Evolutionary conservation across 1,140 invertebrate species (phyloP), one percentile per base, ranked within the genome.

Genomic region (Helicoverpa armigera): DNA sequence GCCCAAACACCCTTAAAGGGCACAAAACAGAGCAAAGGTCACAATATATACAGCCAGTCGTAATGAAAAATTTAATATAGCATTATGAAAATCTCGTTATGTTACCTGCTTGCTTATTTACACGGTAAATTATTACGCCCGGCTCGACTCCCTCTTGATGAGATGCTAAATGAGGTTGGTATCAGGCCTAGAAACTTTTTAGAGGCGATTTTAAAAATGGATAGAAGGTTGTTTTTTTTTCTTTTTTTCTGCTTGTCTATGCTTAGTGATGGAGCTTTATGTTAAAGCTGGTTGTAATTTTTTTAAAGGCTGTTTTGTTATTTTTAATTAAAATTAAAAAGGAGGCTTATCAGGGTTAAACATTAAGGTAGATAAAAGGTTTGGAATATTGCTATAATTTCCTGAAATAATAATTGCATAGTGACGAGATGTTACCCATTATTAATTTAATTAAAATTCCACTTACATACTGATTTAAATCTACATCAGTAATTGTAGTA

Each of bases 21-120:
- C 16, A 18, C 35, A 43, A n/a, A 43, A 43, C 31, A 43, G 35
- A 43, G 61, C 61, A 65, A 65, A 65, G 61, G 61, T 65, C 35
- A 65, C 14, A 65, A 2, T 65, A 35, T 65, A 65, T 35, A 43
- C 31, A 65, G 61, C 54, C 54, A 58, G 61, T 65, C 13, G 14
- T 65, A 31, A 65, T 65, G 31, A 65, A 65, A 65, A 65, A 65
- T 65, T 65, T 65, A 65, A 65, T 65, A 65, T 43, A 65, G 14
- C 61, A 65, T 65, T 35, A 43, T 65, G 61, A 65, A 65, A 43
- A 65, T 65, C 61, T 65, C 31, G 61, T 65, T 65, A 65, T 14
- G 31, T 14, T 16, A 29, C 61, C 61, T 65, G 29, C 23, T 35
- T n/a, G 61, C 29, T 65, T 43, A 65, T 65, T 65, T 65, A 35